Percentiles rank a stretch among this genome's conserved stretches.
Evolutionary conservation across 2,797 vertebrate species (phyloP).

Genomic region (Cynodonichthys magdalenae): DNA sequence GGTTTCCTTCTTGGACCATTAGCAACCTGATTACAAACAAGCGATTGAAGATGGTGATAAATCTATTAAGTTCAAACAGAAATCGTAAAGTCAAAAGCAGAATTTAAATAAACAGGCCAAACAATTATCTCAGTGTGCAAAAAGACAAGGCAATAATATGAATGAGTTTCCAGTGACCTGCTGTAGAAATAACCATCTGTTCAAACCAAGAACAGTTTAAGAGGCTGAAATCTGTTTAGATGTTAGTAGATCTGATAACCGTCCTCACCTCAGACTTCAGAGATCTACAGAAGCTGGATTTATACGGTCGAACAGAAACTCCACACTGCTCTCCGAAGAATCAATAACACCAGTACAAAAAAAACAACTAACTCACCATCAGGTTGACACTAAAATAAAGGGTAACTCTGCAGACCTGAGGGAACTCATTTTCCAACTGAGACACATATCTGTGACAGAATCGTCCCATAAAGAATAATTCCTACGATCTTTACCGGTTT

Average conservation of each 20-base stretch:
- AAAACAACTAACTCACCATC: background rate
- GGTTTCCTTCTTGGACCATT: too few species aligned
- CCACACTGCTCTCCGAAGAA: background rate
- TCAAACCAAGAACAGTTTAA: background rate
- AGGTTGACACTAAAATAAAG: conserved; percentile 30
- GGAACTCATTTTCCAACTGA: conserved; percentile 3
- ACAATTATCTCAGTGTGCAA: too few species aligned
- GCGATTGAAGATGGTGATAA: too few species aligned
- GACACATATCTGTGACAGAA: conserved; percentile 15
- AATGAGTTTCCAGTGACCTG: too few species aligned
- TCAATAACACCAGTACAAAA: background rate
- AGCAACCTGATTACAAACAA: too few species aligned
- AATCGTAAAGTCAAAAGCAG: too few species aligned
- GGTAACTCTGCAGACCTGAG: conserved; percentile 7
- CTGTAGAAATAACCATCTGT: background rate
- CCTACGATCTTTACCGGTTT: conserved; percentile 1
- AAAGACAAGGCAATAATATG: too few species aligned
- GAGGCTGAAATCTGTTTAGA: background rate
- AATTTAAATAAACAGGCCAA: too few species aligned
- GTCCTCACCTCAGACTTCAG: conserved; percentile 16
- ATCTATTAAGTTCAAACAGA: too few species aligned
- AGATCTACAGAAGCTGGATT: background rate
- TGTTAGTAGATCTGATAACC: conserved; percentile 16
- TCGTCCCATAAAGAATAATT: background rate
- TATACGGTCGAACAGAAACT: background rate